Percentiles rank a stretch among this genome's conserved stretches.
phyloP scores from a whole-genome alignment of 2,113 vertebrate genomes.

The Prietella phreatophila region DNA sequence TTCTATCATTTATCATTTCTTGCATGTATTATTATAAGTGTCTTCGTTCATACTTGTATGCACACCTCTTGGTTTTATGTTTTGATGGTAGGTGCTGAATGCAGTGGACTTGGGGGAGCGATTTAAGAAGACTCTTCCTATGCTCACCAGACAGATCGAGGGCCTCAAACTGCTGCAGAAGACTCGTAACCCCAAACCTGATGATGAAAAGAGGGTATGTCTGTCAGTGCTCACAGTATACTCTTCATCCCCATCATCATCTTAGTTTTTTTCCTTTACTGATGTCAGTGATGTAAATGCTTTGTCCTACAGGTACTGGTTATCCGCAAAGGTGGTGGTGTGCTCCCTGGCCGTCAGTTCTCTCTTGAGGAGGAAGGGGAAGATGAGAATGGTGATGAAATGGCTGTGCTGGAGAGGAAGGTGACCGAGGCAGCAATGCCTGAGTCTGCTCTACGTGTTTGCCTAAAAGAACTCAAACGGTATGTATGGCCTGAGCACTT shows the following conservation, averaged over 20 bases:
- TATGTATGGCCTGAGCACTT: slow-evolving; percentile 51
- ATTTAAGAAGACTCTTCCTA: slow-evolving; percentile 88
- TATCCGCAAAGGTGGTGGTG: slow-evolving; percentile 74
- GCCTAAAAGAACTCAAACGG: slow-evolving; percentile 94
- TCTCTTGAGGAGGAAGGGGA: slow-evolving; percentile 80
- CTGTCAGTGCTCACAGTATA: background rate
- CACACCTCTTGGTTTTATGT: background rate
- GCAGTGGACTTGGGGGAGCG: slow-evolving; percentile 88
- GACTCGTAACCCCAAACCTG: slow-evolving; percentile 82
- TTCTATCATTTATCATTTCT: background rate
- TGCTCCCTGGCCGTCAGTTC: slow-evolving; percentile 74
- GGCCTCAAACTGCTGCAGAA: slow-evolving; percentile 92
- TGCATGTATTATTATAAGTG: background rate
- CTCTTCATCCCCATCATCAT: background rate
- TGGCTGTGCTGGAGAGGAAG: slow-evolving; percentile 83
- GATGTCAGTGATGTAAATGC: background rate
- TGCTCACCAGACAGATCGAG: slow-evolving; percentile 92
- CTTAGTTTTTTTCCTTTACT: background rate
- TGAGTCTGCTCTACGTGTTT: slow-evolving; percentile 87
- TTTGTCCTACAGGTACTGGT: slow-evolving; percentile 74
- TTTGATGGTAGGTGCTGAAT: slow-evolving; percentile 81
- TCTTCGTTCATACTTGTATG: background rate
- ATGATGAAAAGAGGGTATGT: slow-evolving; percentile 84
- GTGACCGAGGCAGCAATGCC: slow-evolving; percentile 86
- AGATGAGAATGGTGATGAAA: slow-evolving; percentile 89